A percentile compares a stretch with the other conserved stretches of the same genome.
Evolutionary conservation across 2,888 invertebrate species (phyloP).

Genomic region (Rhagium mordax): DNA sequence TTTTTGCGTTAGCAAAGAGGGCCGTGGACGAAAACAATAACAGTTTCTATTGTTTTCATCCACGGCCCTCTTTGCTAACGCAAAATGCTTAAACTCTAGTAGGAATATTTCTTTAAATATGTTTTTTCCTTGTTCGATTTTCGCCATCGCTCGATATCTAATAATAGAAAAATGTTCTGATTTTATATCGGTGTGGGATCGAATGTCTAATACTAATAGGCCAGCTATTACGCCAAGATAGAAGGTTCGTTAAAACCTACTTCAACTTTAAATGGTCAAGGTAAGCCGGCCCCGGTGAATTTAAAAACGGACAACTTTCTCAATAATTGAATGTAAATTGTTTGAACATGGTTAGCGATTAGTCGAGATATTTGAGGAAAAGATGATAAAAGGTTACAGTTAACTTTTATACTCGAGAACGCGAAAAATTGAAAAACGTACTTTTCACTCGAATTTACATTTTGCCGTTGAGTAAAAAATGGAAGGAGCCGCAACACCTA

Average conservation of each 20-base stretch:
- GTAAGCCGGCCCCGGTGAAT: conserved; percentile 11
- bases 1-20: no score
- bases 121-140: no score
- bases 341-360: not conserved
- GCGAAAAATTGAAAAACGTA: no score
- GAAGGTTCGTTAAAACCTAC: not conserved
- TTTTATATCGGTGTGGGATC: not conserved
- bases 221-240: not conserved
- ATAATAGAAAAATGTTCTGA: not conserved
- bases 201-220: not conserved
- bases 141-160: not conserved
- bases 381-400: not conserved
- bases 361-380: not conserved
- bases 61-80: no score
- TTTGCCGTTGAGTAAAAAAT: no score
- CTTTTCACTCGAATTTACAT: no score
- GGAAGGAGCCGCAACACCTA: no score
- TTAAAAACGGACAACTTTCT: conserved; percentile 26
- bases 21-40: no score
- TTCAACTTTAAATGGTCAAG: conserved; percentile 24
- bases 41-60: no score
- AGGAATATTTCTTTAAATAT: no score
- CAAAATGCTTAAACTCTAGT: no score
- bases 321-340: conserved; percentile 15
- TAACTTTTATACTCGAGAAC: not conserved